Evolutionary conservation across 2,888 invertebrate species (phyloP).

Genomic region (Hydroisotoma schaefferi): DNA sequence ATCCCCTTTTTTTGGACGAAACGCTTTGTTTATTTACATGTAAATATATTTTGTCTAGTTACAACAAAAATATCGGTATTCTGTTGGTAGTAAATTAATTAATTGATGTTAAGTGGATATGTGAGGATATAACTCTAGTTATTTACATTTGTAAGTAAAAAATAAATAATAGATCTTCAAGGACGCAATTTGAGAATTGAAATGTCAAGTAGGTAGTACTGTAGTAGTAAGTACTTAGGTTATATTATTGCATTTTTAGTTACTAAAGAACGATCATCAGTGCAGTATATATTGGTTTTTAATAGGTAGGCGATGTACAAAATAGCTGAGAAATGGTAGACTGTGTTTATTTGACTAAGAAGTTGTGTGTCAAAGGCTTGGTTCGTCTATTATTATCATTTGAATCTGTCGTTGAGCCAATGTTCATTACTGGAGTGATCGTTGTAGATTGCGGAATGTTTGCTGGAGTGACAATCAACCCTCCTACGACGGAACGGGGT

Average conservation of each 20-base stretch:
- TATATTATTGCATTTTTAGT: background rate
- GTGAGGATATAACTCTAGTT: too few species aligned
- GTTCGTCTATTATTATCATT: background rate
- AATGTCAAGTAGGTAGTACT: too few species aligned
- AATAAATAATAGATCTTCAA: too few species aligned
- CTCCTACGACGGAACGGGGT: background rate
- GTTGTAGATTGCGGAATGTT: constrained; percentile 20
- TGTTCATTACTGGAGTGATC: constrained; percentile 12
- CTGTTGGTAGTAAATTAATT: too few species aligned
- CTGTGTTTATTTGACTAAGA: background rate
- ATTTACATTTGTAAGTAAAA: too few species aligned
- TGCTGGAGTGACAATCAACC: constrained; percentile 6
- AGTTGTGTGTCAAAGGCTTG: background rate
- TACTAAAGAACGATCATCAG: background rate
- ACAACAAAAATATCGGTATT: too few species aligned
- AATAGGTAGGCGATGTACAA: background rate
- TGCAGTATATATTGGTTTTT: background rate
- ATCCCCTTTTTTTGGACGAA: background rate
- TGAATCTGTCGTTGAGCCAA: background rate
- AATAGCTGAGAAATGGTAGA: background rate
- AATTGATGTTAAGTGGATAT: too few species aligned
- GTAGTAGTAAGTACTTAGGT: background rate
- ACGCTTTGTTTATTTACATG: too few species aligned
- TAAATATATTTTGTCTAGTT: too few species aligned
- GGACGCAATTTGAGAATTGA: background rate